Evolutionary conservation across 2,888 invertebrate genomes (phyloP), one percentile per base, ranked within the genome.

Genomic region (Macaria notata): DNA sequence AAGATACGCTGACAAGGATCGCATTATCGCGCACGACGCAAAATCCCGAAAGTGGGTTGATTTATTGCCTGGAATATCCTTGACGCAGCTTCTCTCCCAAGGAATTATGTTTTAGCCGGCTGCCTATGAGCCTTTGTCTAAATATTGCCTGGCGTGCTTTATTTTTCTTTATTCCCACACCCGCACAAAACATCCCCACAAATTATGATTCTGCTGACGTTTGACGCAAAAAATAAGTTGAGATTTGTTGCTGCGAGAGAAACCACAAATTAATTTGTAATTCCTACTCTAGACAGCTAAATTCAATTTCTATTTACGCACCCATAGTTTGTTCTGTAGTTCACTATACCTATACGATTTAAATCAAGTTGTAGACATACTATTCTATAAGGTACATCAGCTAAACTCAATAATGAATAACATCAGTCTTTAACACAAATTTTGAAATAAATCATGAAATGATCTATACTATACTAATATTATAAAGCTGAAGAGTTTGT

Each of bases 1-100:
- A 82, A 82, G 78, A 79, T 78, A 79, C 75, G 79, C 81, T 79
- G 81, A 82, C 79, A 81, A 79, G 80, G 79, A 81, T 80, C 78
- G 74, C 72, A 76, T 84, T 83, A 83, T 79, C 81, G 76, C 78
- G 71, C 72, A 70, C 73, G 76, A 76, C 71, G 76, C 72, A 72
- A 70, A 81, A 81, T 80, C 75, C 83, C 76, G 65, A 77, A 79
- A 81, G 73, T 75, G 76, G 70, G 73, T 73, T 83, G 83, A 85
- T 85, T 84, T 82, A 84, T 83, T 73, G 73, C 76, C 49, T 58
- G 64, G 76, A 77, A 82, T 81, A 82, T 78, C 76, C 78, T 78
- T 76, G 75, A 75, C 75, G 70, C 69, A 71, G 64, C 66, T 65
- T 64, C 57, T 64, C 71, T 74, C 68, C 56, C 60, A 57, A 69